Evolutionary conservation across 2,113 vertebrate genomes (phyloP).

Genomic region (Myotis brandtii): DNA sequence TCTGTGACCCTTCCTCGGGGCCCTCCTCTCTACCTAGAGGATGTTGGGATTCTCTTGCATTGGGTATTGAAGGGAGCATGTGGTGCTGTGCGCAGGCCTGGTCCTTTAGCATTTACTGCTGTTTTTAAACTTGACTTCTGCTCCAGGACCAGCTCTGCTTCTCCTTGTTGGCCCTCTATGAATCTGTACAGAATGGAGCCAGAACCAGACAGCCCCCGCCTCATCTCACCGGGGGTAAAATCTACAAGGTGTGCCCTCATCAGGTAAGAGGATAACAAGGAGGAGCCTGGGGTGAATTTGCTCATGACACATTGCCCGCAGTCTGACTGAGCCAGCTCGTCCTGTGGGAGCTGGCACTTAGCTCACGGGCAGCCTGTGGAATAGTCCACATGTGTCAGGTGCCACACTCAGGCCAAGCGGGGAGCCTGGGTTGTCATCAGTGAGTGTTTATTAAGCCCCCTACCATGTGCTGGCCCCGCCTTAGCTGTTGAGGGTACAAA

Average conservation of each 20-base stretch:
- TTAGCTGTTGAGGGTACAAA: no score
- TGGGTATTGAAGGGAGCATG: background rate
- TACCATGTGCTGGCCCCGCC: background rate
- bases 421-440: background rate
- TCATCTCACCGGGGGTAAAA: constrained; percentile 94
- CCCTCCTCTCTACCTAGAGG: background rate
- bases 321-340: background rate
- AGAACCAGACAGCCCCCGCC: constrained; percentile 86
- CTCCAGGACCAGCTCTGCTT: constrained; percentile 92
- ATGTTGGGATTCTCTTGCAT: background rate
- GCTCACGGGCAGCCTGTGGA: background rate
- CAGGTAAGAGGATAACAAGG: constrained; percentile 88
- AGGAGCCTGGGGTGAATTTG: background rate
- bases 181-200: constrained; percentile 91
- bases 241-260: constrained; percentile 97
- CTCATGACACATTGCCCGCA: background rate
- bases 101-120: background rate
- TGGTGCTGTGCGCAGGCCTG: background rate
- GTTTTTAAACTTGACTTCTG: constrained; percentile 66
- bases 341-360: background rate
- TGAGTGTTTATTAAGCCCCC: background rate
- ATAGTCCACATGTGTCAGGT: background rate
- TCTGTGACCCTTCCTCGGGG: background rate
- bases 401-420: background rate
- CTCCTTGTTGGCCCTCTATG: constrained; percentile 91